Percentiles rank a stretch among this genome's conserved stretches.
Conservation (phyloP, 1,140 invertebrate species). For the Papilio aristodemus region DNA sequence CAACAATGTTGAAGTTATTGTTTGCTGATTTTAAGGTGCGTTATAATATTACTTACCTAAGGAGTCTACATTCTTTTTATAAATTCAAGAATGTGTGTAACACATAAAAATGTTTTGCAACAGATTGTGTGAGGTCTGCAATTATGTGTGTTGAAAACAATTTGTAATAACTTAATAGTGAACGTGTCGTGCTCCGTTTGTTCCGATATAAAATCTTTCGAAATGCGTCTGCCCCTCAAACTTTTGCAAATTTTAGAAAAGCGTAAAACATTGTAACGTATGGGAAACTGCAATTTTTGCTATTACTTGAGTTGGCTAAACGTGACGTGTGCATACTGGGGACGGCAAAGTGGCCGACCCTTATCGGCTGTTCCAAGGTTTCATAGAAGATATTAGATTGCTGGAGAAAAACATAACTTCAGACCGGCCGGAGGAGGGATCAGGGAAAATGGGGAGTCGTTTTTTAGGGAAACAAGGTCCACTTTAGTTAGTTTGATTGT, state of each 20-base stretch:
- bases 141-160: constrained; percentile 32
- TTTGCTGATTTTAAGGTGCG: background rate
- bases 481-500: too few species aligned
- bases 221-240: constrained; percentile 3
- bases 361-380: too few species aligned
- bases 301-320: too few species aligned
- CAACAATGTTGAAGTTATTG: too few species aligned
- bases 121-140: constrained; percentile 19
- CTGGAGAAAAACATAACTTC: too few species aligned
- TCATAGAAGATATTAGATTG: too few species aligned
- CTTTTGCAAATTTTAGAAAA: background rate
- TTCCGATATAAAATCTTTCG: constrained; percentile 25
- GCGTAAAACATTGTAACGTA: background rate
- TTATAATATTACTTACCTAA: background rate
- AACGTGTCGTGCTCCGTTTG: constrained; percentile 32
- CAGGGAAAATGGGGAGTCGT: too few species aligned
- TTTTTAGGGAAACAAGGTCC: too few species aligned
- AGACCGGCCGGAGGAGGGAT: too few species aligned
- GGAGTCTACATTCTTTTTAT: background rate
- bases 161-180: constrained; percentile 31
- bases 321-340: too few species aligned
- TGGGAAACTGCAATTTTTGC: too few species aligned
- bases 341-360: too few species aligned
- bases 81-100: constrained; percentile 13
- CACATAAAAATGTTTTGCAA: constrained; percentile 19